Conservation (phyloP, 2,888 invertebrate genomes). For the Amorpha juglandis region DNA sequence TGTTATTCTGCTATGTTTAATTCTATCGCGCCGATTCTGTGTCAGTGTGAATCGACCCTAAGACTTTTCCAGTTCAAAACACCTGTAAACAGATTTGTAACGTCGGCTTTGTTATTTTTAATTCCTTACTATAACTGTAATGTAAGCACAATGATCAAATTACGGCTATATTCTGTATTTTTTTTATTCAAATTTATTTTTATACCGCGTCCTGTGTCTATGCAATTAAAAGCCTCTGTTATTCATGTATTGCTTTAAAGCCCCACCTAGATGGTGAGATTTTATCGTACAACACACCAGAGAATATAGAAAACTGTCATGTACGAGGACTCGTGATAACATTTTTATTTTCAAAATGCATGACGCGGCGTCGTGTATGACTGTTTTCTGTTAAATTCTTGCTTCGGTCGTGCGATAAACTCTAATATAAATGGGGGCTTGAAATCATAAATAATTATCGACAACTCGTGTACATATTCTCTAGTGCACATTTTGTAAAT, state of each 20-base stretch:
- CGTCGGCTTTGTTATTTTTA: background rate
- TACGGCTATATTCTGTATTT: background rate
- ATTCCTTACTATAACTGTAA: background rate
- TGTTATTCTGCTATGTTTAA: too few relatives aligned
- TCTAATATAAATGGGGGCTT: too few relatives aligned
- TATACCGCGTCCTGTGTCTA: background rate
- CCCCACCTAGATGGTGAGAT: background rate
- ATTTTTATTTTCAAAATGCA: too few relatives aligned
- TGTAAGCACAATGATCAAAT: background rate
- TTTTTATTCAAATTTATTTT: background rate
- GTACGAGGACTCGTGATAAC: too few relatives aligned
- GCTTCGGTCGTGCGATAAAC: too few relatives aligned
- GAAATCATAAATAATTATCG: too few relatives aligned
- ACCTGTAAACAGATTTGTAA: background rate
- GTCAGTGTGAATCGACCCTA: background rate
- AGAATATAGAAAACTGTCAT: too few relatives aligned
- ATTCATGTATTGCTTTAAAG: background rate
- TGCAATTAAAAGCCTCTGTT: conserved; percentile 23
- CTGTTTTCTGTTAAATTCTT: too few relatives aligned
- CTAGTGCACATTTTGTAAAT: conserved; percentile 28
- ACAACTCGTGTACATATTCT: conserved; percentile 18
- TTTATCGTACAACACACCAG: too few relatives aligned
- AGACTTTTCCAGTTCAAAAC: background rate
- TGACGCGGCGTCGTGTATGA: too few relatives aligned
- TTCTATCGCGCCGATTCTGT: background rate